Conservation (phyloP, 64 coral and sea anemone species). For the Platygyra sinensis region DNA sequence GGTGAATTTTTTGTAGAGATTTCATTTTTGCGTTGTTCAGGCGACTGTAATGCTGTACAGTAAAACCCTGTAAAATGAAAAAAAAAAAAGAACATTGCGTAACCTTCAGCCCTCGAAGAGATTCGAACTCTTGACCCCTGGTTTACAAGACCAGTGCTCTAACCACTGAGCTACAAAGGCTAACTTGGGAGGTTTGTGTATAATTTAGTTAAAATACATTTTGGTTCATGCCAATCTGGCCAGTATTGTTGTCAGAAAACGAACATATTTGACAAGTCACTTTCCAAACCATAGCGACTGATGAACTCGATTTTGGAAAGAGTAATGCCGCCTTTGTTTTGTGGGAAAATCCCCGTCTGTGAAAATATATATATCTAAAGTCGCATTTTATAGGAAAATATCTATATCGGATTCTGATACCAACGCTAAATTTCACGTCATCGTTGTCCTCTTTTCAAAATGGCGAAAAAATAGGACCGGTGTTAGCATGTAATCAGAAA, state of each 20-base stretch:
- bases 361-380: no score
- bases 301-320: background rate
- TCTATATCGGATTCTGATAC: no score
- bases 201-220: background rate
- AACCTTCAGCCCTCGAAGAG: constrained; percentile 35
- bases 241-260: background rate
- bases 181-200: background rate
- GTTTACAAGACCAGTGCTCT: constrained; percentile 77
- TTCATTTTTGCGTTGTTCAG: no score
- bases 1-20: no score
- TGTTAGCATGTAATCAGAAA: no score
- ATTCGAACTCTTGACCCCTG: constrained; percentile 66
- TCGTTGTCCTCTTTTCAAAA: no score
- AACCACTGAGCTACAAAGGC: constrained; percentile 68
- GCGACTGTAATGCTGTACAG: no score
- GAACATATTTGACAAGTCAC: background rate
- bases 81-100: background rate
- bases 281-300: background rate
- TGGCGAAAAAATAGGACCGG: no score
- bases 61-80: background rate
- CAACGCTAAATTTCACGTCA: no score
- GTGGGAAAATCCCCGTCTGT: background rate
- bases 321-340: background rate
- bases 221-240: background rate
- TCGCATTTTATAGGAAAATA: no score